Evolutionary conservation across 2,888 invertebrate species (phyloP).

Genomic region (Malthinus flaveolus): DNA sequence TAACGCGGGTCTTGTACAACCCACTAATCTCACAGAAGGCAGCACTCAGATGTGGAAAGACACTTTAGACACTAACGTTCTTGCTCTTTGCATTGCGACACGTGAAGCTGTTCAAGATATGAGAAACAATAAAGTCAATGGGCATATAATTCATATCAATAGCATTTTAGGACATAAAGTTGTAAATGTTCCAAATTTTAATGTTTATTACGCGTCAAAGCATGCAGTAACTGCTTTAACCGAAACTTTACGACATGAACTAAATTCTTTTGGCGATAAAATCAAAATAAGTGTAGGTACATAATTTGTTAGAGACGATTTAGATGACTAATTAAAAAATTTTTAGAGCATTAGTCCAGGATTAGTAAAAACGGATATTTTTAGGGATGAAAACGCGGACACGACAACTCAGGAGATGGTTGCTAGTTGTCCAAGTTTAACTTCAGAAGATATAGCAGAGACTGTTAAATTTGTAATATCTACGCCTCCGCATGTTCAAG

Average conservation of each 20-base stretch:
- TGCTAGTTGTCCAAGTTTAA: slow-evolving; percentile 4
- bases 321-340: too few relatives aligned
- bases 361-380: slow-evolving; percentile 34
- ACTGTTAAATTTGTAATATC: slow-evolving; percentile 36
- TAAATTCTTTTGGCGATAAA: too few relatives aligned
- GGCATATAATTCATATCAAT: slow-evolving; percentile 34
- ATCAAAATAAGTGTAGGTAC: too few relatives aligned
- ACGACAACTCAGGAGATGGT: background rate
- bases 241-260: too few relatives aligned
- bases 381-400: slow-evolving; percentile 5
- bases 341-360: slow-evolving; percentile 43
- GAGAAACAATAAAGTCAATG: slow-evolving; percentile 27
- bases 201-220: too few relatives aligned
- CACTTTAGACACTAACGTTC: slow-evolving; percentile 14
- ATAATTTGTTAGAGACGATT: too few relatives aligned
- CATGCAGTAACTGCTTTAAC: too few relatives aligned
- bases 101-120: slow-evolving; percentile 32
- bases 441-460: slow-evolving; percentile 36
- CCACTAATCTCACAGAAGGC: slow-evolving; percentile 4
- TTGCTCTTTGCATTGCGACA: slow-evolving; percentile 14
- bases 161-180: slow-evolving; percentile 31
- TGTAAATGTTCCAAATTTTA: background rate
- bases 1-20: slow-evolving; percentile 2
- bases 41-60: slow-evolving; percentile 6
- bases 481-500: slow-evolving; percentile 40